Base-by-base conservation (phyloP, 35 echinoderm and acorn worm genomes). In the Eucidaris tribuloides region DNA sequence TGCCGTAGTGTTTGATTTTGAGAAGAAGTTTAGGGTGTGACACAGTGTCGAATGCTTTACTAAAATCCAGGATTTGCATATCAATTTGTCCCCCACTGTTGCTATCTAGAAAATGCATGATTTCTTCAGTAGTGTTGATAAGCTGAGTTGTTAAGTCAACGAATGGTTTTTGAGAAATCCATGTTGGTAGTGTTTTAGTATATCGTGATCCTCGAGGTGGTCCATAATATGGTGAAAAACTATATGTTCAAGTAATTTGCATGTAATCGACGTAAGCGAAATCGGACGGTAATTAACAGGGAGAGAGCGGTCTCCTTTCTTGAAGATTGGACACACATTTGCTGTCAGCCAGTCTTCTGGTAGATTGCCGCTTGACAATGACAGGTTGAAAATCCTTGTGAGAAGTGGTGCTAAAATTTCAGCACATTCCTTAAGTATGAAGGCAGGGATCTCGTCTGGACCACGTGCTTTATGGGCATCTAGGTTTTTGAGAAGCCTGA, bases 221-320 rank as follows among this genome's bases (percentile, higher is more conserved):
- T 32, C 45, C 43, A 79, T 58, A 15, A 84, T 65, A 15, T 78
- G 62, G 5, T 84, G 31, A 20, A 35, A 65, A 0, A 91, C 18
- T 27, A 91, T 79, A 36, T 46, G 36, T 79, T 91, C 88, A 24
- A 91, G 44, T 56, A 91, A 28, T 38, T 91, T 84, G 71, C 88
- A 84, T 4, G 62, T 36, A 3, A 91, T 46, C 5, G 52, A 84
- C n/a, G 72, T 91, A 1, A 91, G 58, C 7, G 76, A 81, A 9
- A 91, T 72, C 13, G 81, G 81, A 27, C 81, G 25, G 36, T 91
- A 91, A 38, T 88, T 91, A 23, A 60, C 35, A 3, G 82, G 54
- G 1, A 37, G 18, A 18, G 65, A 59, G 3, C 56, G 54, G 46
- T 82, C 79, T 3, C 63, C 79, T 72, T 82, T 89, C 66, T 89